Base-by-base conservation (phyloP, 2,888 invertebrate genomes). In the Orchesellides sinensis region DNA sequence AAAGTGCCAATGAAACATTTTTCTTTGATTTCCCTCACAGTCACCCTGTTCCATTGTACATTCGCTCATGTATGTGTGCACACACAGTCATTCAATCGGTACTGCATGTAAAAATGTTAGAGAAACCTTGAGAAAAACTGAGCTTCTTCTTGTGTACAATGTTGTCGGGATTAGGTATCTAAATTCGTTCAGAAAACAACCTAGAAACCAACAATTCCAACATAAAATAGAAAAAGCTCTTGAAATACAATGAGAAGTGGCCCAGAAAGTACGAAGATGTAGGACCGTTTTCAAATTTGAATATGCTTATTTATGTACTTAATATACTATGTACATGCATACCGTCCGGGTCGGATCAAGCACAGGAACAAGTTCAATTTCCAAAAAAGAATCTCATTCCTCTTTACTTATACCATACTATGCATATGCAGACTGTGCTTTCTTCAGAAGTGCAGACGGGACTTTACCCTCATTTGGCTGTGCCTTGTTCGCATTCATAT, bases 281-380 rank as follows among this genome's bases (percentile, higher is more conserved):
- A 19, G 40, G 52, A 12, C 17, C 2, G 49, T 19, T 49, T 17
- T 17, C n/a, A 23, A 19, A 63, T 19, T 21, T 21, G 45, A 19
- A n/a, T n/a, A n/a, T n/a, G n/a, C n/a, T n/a, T n/a, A n/a, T n/a
- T n/a, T n/a, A n/a, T n/a, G n/a, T n/a, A n/a, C n/a, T n/a, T n/a
- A n/a, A n/a, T n/a, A n/a, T n/a, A n/a, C n/a, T n/a, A n/a, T n/a
- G n/a, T n/a, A n/a, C n/a, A n/a, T n/a, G n/a, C n/a, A n/a, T n/a
- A n/a, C n/a, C n/a, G n/a, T n/a, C n/a, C n/a, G n/a, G n/a, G 56
- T 56, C 68, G 68, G 56, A 77, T 66, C 77, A 77, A 21, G 29
- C 65, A 35, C 63, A 74, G 21, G 65, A 27, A 49, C 61, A 63
- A 66, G 47, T 56, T 54, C 65, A 75, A 54, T 65, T 66, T 65